phyloP scores from a whole-genome alignment of 2,797 vertebrate genomes.

The Chrosomus eos region DNA sequence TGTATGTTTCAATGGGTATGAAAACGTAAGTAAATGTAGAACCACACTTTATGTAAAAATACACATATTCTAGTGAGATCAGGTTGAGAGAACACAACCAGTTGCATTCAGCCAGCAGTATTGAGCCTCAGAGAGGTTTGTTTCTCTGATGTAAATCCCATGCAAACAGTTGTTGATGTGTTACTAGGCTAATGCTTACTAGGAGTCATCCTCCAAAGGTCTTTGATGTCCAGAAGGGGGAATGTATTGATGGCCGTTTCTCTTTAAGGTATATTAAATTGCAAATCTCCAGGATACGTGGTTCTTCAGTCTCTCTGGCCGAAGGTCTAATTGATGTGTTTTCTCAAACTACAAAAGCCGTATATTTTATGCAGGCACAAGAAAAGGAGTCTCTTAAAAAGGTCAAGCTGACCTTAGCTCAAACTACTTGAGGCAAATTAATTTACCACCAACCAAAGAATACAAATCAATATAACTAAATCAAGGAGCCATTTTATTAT shows the following conservation, averaged over 20 bases:
- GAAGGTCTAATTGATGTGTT: constrained; percentile 24
- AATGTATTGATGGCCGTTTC: constrained; percentile 14
- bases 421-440: constrained; percentile 36
- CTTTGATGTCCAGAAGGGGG: constrained; percentile 29
- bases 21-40: too few species aligned
- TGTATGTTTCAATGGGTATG: too few species aligned
- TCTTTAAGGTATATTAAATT: constrained; percentile 31
- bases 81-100: neutral
- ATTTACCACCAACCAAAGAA: constrained; percentile 25
- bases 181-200: constrained; percentile 19
- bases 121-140: neutral
- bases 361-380: constrained; percentile 14
- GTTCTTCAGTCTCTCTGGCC: neutral
- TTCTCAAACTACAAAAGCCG: constrained; percentile 23
- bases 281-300: constrained; percentile 1
- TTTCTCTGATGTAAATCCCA: neutral
- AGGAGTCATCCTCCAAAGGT: constrained; percentile 19
- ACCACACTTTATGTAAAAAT: too few species aligned
- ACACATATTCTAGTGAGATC: too few species aligned
- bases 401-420: constrained; percentile 36
- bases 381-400: constrained; percentile 33
- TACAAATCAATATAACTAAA: constrained; percentile 36
- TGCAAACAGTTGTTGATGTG: neutral
- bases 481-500: constrained; percentile 42
- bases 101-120: neutral